Base-by-base conservation (phyloP, 2,888 invertebrate genomes). In the Hemicrepidius hirtus region DNA sequence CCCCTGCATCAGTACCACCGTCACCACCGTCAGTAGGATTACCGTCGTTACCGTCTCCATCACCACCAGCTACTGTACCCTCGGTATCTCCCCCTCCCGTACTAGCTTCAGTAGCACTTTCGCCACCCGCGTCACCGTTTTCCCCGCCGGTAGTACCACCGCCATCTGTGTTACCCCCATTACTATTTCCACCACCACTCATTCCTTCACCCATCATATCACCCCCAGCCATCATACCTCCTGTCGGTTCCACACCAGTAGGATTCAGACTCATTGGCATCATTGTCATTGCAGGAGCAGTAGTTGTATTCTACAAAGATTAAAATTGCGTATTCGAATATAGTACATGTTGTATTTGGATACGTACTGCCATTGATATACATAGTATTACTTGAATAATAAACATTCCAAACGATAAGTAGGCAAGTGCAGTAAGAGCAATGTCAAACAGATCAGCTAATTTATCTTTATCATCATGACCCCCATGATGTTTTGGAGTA, bases 381-480 rank as follows among this genome's bases (percentile, higher is more conserved):
- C 93, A 93, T 92, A 95, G 92, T 7, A 95, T 88, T 12, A 95
- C 91, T 84, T 95, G 94, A 53, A 95, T 88, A 12, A 94, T 88
- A 79, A 95, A 95, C 88, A 94, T 91, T 32, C 94, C 94, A 80
- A 95, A 95, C 0, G 95, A 93, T 9, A 95, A 84, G 81, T 93
- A 95, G 0, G 95, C 95, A 40, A 95, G 88, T 0, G 94, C 94
- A 0, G 95, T 95, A 21, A 95, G 87, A 0, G 94, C 94, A 72
- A 95, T 91, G 73, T 95, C 95, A 79, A 94, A 94, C 41, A 95
- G 89, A 78, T 95, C 93, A 9, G 90, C 90, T 21, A 95, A 84
- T 7, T 92, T 91, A 73, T 91, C 84, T 88, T 90, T 55, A 76
- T 86, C 67, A 46, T 82, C 80, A 24, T 80, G 74, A 21, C 80